Percentiles rank a stretch among this genome's conserved stretches.
Conservation (phyloP, 2,113 vertebrate genomes). For the Gadus chalcogrammus region DNA sequence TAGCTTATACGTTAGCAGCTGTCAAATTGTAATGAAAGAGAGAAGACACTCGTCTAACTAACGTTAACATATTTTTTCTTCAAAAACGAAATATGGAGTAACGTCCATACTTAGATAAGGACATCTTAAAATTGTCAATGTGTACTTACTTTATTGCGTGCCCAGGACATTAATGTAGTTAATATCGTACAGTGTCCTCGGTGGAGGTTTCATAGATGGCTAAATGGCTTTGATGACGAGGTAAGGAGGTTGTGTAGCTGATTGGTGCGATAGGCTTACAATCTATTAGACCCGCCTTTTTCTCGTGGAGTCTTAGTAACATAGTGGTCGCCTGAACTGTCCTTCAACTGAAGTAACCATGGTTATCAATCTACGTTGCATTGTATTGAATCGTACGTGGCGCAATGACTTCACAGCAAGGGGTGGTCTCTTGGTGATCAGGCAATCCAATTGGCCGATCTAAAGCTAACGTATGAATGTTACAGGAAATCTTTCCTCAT, state of each 20-base stretch:
- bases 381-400: slow-evolving; percentile 62
- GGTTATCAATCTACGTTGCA: slow-evolving; percentile 57
- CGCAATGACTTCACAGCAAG: slow-evolving; percentile 38
- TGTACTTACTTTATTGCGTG: slow-evolving; percentile 50
- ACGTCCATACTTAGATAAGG: background rate
- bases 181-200: slow-evolving; percentile 24
- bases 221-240: slow-evolving; percentile 26
- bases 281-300: background rate
- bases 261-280: background rate
- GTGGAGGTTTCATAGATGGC: background rate
- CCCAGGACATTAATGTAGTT: slow-evolving; percentile 19
- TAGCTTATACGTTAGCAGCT: slow-evolving; percentile 41
- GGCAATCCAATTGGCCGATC: too few species aligned
- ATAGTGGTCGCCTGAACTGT: slow-evolving; percentile 43
- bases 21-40: slow-evolving; percentile 10
- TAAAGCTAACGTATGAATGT: too few species aligned
- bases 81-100: background rate
- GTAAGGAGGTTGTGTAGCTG: slow-evolving; percentile 12
- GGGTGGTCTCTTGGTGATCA: background rate
- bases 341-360: slow-evolving; percentile 2
- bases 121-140: background rate
- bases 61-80: background rate
- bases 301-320: background rate
- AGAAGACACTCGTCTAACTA: background rate
- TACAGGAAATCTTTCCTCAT: too few species aligned